Evolutionary conservation across 2,888 invertebrate species (phyloP).

Genomic region (Pantelozetes paolii): DNA sequence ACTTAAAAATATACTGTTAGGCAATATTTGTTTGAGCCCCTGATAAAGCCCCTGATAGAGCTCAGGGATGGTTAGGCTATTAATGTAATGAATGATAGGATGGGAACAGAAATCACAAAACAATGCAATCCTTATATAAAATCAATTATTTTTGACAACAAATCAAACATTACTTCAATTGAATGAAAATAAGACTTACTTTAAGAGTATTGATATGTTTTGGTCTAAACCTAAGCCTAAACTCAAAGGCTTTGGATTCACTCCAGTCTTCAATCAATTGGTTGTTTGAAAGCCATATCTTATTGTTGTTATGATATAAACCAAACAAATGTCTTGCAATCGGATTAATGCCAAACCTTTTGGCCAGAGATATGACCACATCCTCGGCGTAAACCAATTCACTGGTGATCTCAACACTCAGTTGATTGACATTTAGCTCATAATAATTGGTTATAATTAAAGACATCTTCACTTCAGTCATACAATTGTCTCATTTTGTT

Average conservation of each 20-base stretch:
- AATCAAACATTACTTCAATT: neutral
- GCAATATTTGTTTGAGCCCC: no score
- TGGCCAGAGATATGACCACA: conserved; percentile 64
- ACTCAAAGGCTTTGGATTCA: conserved; percentile 59
- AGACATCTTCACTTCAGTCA: neutral
- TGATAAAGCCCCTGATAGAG: no score
- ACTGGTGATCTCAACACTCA: neutral
- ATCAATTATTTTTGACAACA: no score
- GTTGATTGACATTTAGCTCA: neutral
- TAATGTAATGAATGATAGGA: no score
- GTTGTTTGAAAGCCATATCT: conserved; percentile 67
- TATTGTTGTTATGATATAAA: conserved; percentile 62
- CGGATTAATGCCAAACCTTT: conserved; percentile 68
- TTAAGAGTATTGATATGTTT: conserved; percentile 56
- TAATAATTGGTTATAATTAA: neutral
- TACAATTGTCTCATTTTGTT: neutral
- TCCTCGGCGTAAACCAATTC: conserved; percentile 60
- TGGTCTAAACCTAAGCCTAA: conserved; percentile 74
- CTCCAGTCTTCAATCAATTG: conserved; percentile 57
- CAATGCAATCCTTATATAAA: no score
- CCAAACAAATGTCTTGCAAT: conserved; percentile 73
- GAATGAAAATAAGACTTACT: conserved; percentile 32
- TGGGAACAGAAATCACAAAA: no score
- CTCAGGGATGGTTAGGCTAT: no score
- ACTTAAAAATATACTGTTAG: no score